Conservation (phyloP, 2,113 vertebrate species). For the Ctenomys sociabilis region DNA sequence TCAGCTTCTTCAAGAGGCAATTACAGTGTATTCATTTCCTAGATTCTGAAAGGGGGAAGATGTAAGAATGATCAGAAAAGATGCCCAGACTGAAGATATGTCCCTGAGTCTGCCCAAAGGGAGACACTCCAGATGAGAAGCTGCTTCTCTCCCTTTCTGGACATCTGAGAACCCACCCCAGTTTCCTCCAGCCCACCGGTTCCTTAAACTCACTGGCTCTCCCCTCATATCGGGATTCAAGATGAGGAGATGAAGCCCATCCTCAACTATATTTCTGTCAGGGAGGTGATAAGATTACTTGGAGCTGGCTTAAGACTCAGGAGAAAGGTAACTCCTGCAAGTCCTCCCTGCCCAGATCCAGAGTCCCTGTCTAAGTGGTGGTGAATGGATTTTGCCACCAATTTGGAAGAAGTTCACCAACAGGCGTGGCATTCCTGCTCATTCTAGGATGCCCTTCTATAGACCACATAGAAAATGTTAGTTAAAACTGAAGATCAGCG, state of each 20-base stretch:
- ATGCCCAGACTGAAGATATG: not conserved
- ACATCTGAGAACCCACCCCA: not conserved
- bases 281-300: not conserved
- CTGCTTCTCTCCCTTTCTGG: not conserved
- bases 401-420: not conserved
- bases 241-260: not conserved
- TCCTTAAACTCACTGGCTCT: not conserved
- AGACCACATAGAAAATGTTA: constrained; percentile 44
- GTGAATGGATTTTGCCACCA: not conserved
- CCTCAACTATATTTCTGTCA: not conserved
- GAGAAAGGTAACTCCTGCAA: not conserved
- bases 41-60: constrained; percentile 28
- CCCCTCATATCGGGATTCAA: not conserved
- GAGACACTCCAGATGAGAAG: not conserved
- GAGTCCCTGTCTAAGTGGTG: not conserved
- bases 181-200: constrained; percentile 24
- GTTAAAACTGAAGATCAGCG: not conserved
- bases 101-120: not conserved
- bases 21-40: constrained; percentile 44
- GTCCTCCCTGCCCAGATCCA: not conserved
- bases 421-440: not conserved
- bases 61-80: constrained; percentile 50
- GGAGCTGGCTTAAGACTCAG: not conserved
- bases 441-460: not conserved
- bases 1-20: constrained; percentile 13